Percentiles rank a stretch among this genome's conserved stretches.
Conservation (phyloP, 2,113 vertebrate genomes). For the Pygoscelis adeliae region DNA sequence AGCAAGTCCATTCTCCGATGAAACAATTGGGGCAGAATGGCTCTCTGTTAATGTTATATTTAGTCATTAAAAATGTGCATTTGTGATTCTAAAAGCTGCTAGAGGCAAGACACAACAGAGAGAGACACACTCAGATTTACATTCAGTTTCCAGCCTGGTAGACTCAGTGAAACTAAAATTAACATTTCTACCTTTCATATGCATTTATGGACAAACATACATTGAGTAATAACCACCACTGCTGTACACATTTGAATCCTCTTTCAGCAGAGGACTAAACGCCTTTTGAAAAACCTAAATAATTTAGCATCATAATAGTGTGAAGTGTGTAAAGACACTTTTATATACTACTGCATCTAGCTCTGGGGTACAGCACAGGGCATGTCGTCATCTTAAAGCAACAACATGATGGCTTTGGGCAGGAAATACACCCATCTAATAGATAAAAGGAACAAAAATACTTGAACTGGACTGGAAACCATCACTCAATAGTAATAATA, state of each 20-base stretch:
- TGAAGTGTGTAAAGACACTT: conserved; percentile 15
- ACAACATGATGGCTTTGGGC: neutral
- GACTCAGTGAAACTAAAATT: conserved; percentile 41
- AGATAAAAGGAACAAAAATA: neutral
- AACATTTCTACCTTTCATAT: conserved; percentile 21
- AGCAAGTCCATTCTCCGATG: conserved; percentile 3
- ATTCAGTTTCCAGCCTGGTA: conserved; percentile 2
- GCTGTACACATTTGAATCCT: neutral
- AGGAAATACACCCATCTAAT: neutral
- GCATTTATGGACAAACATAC: conserved; percentile 21
- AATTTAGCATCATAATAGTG: conserved; percentile 1
- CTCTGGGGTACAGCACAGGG: neutral
- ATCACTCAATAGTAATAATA: neutral
- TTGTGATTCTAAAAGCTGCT: conserved; percentile 67
- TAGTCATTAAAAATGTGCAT: conserved; percentile 73
- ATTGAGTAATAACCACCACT: neutral
- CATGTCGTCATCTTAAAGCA: neutral
- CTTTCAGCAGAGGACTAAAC: conserved; percentile 19
- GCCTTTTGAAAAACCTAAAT: conserved; percentile 39
- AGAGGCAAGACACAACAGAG: conserved; percentile 56
- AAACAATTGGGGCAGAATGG: conserved; percentile 71
- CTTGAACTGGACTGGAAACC: neutral
- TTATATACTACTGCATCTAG: neutral
- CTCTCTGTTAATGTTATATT: conserved; percentile 56
- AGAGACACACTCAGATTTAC: conserved; percentile 19